phyloP scores from a whole-genome alignment of 1,140 invertebrate genomes.

The Belonocnema kinseyi region DNA sequence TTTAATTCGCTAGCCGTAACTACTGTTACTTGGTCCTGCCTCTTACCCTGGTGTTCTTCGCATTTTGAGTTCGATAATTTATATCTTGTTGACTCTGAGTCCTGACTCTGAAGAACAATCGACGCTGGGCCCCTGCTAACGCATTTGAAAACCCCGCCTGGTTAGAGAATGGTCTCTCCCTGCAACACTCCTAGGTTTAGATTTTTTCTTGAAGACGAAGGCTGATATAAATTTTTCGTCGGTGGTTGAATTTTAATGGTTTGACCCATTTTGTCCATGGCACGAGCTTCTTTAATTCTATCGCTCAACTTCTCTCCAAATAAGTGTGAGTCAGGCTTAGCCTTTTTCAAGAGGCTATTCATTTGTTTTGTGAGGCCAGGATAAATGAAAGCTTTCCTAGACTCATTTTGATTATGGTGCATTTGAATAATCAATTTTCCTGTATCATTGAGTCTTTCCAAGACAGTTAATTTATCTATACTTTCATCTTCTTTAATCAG shows the following conservation, averaged over 20 bases:
- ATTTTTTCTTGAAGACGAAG: no score
- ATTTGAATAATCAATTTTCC: slow-evolving; percentile 34
- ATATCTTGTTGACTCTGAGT: slow-evolving; percentile 8
- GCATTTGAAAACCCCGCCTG: slow-evolving; percentile 19
- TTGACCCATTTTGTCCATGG: slow-evolving; percentile 10
- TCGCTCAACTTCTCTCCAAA: slow-evolving; percentile 38
- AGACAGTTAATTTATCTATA: slow-evolving; percentile 26
- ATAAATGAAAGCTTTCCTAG: slow-evolving; percentile 39
- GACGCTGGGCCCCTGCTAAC: slow-evolving; percentile 7
- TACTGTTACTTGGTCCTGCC: slow-evolving; percentile 13
- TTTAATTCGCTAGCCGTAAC: slow-evolving; percentile 38
- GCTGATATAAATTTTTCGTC: no score
- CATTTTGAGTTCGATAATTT: background rate
- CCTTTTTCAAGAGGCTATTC: slow-evolving; percentile 35
- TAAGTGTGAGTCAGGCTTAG: slow-evolving; percentile 25
- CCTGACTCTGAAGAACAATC: slow-evolving; percentile 35
- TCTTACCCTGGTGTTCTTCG: slow-evolving; percentile 4
- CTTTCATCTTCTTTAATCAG: slow-evolving; percentile 24
- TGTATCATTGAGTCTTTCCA: slow-evolving; percentile 33
- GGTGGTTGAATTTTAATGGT: no score
- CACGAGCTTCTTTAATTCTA: slow-evolving; percentile 32
- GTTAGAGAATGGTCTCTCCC: slow-evolving; percentile 4
- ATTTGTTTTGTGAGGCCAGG: slow-evolving; percentile 16
- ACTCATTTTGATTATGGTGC: background rate
- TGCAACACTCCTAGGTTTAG: background rate